Evolutionary conservation across 2,797 vertebrate species (phyloP), one percentile per base, ranked within the genome.

Genomic region (Rhabdophis nuchalis): DNA sequence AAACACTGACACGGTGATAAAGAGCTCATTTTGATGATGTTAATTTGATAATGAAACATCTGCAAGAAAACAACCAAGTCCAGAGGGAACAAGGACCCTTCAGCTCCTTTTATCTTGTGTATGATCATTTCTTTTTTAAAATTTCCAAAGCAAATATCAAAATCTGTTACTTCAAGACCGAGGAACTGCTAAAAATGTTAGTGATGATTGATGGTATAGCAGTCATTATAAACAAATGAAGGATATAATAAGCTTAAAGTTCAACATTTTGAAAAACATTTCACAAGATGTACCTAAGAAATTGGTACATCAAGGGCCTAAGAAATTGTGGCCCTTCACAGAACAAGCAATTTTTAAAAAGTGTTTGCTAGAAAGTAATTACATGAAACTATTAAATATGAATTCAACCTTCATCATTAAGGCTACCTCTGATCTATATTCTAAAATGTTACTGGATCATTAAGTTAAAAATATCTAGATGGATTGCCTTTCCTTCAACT

Each of bases 321-420:
- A 93, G 92, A 91, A 93, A 92, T 5, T 60, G 56, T 82, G 2
- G n/a, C 90, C n/a, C 27, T 93, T n/a, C 54, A 77, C 54, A 77
- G 86, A 18, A 53, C 82, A 90, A 86, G 87, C 94, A 16, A 27
- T 61, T 41, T 58, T 89, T 91, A 36, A 88, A 93, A 57, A 86
- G 91, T 93, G 10, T 82, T 18, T 57, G 41, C 1, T 60, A 85
- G 27, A 90, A 92, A 85, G 72, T 6, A 93, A 93, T 60, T 32
- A 91, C 72, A 61, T 46, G 92, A 91, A 94, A 91, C 20, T 3
- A 92, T 92, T 94, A 94, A 92, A 88, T 93, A 94, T 91, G 92
- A 93, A 87, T 56, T 92, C 0, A 58, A 85, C 91, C 93, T 52
- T 93, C n/a, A 50, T 53, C 1, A 87, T 92, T 91, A 86, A 89